Percentiles rank a stretch among this genome's conserved stretches.
Conservation (phyloP, 2,113 vertebrate species). For the Cepphus grylle region DNA sequence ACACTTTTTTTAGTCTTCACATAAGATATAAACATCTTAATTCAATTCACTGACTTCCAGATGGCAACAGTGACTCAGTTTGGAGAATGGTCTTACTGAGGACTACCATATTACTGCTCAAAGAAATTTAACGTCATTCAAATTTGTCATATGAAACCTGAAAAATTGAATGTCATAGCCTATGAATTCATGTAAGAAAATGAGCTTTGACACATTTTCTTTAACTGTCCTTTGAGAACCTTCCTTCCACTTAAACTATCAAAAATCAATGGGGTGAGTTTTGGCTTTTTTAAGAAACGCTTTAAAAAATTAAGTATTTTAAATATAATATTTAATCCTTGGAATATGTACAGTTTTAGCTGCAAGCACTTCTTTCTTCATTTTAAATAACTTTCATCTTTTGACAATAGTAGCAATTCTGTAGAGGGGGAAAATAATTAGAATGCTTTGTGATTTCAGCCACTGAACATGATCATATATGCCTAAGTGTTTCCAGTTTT, state of each 20-base stretch:
- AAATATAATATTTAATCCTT: background rate
- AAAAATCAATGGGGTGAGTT: background rate
- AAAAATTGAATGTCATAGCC: background rate
- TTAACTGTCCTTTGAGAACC: background rate
- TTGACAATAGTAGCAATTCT: background rate
- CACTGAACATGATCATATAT: background rate
- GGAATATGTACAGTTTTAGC: background rate
- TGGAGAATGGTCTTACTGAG: background rate
- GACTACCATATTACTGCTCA: background rate
- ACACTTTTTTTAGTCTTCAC: background rate
- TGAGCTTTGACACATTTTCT: background rate
- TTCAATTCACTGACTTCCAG: conserved; percentile 4
- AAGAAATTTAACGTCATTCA: background rate
- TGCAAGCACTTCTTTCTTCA: background rate
- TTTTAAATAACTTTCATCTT: background rate
- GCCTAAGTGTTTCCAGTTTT: background rate
- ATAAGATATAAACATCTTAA: background rate
- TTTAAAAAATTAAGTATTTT: background rate
- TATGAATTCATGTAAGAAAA: background rate
- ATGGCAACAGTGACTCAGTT: background rate
- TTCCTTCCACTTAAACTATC: background rate
- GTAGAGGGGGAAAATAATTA: background rate
- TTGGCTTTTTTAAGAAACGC: rapidly evolving
- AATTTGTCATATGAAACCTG: background rate
- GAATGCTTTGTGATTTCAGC: background rate